Evolutionary conservation across 1,140 invertebrate species (phyloP), one percentile per base, ranked within the genome.

Genomic region (Drosophila eugracilis): DNA sequence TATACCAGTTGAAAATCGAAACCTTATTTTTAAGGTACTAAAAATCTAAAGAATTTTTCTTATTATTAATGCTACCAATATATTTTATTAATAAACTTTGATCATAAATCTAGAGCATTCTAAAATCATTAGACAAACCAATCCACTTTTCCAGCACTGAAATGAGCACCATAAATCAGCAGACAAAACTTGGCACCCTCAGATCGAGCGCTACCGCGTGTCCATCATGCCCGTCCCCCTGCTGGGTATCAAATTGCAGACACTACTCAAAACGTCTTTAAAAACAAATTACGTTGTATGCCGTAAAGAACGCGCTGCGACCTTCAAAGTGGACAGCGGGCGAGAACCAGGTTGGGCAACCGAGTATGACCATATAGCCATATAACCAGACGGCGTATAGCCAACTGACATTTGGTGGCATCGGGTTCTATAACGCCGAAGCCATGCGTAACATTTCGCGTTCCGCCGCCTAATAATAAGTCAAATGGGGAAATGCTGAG

Each of bases 351-450:
- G 60, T 60, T 70, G 58, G 78, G 49, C 55, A 70, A 49, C 66
- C 71, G 66, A 71, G 63, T 48, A 62, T 47, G 26, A 17, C 34
- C 28, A 58, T 22, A 19, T 19, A 37, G 15, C 14, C 42, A 28
- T 19, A 49, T 41, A 32, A 32, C 63, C 41, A 59, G 58, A 59
- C 45, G 37, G 36, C 39, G 37, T 32, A 39, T 65, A 55, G 59
- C 50, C 81, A 81, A 81, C 83, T 86, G 81, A 86, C 81, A 86
- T 86, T 88, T 86, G 53, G 59, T 65, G n/a, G 59, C 50, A 66
- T 60, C 19, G 57, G 48, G 42, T 50, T 53, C 24, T 36, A 47
- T 70, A 80, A 86, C 71, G 66, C 50, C 58, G 66, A 80, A 66
- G 30, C 52, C 69, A 86, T 86, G 74, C 81, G 83, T 86, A 81